Base-by-base conservation (phyloP, 2,888 invertebrate genomes). In the Euplexia lucipara region DNA sequence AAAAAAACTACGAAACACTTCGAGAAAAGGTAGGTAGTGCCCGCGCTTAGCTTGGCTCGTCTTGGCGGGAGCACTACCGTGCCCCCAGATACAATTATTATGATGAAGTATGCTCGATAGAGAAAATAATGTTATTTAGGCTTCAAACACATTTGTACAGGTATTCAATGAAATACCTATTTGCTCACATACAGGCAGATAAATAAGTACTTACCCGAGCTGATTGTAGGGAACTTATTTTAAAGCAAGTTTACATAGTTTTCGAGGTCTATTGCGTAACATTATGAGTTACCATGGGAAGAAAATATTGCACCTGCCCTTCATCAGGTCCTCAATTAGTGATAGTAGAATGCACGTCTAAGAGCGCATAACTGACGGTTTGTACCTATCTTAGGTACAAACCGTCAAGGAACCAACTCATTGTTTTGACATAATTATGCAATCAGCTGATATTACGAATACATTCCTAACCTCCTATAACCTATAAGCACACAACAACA, bases 261-360 rank as follows among this genome's bases (percentile, higher is more conserved):
- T 35, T 35, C 14, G 7, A 0, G 12, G 3, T 6, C 10, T 56
- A 56, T 56, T 68, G 56, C 63, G 3, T 68, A 64, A 64, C 41
- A 34, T 14, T 30, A 34, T 34, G 32, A 7, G 7, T 2, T 3
- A 41, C 9, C 10, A 49, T 10, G 18, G 16, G 18, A n/a, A 34
- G 7, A n/a, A 34, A 26, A 18, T 26, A n/a, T 32, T 41, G 6
- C 4, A 32, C 8, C 30, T 26, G 12, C 4, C 2, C 10, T 54
- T 20, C 9, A 18, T 3, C 10, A 35, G n/a, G 0, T 14, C 32
- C 12, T 22, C 10, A 34, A 26, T 26, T 26, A 5, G 26, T 26
- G 5, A 26, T 26, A 26, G 26, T 26, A 26, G 2, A 26, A n/a
- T n/a, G 26, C 10, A n/a, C 3, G 20, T 30, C 3, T 26, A 18